Percentiles rank a stretch among this genome's conserved stretches.
Evolutionary conservation across 2,888 invertebrate genomes (phyloP).

Genomic region (Caenorhabditis sp.): DNA sequence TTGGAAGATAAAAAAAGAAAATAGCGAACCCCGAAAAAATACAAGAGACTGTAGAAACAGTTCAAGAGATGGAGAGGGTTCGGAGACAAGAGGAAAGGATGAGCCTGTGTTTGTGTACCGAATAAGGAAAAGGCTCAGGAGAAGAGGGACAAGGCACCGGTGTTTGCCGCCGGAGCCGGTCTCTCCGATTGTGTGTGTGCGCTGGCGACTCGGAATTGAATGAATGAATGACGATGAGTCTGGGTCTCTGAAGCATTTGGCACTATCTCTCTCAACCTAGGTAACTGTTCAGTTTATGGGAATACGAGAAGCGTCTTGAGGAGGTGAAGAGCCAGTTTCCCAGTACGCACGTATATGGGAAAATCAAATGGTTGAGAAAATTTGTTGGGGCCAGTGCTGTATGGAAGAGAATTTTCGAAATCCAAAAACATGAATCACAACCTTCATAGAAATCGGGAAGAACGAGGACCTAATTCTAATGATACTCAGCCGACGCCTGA

Average conservation of each 20-base stretch:
- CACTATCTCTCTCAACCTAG: constrained; percentile 7
- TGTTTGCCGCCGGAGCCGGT: constrained; percentile 59
- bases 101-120: constrained; percentile 66
- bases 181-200: constrained; percentile 27
- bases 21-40: constrained; percentile 35
- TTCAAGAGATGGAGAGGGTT: constrained; percentile 24
- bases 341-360: constrained; percentile 4
- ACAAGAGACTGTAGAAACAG: constrained; percentile 18
- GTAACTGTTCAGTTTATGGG: constrained; percentile 48
- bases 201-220: constrained; percentile 41
- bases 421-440: no score
- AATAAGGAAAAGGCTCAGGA: constrained; percentile 58
- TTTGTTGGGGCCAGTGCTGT: no score
- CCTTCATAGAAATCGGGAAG: no score
- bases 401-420: no score
- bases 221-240: constrained; percentile 56
- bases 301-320: no score
- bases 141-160: constrained; percentile 17
- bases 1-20: constrained; percentile 23
- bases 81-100: constrained; percentile 41
- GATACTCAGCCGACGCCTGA: no score
- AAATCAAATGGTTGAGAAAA: no score
- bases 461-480: no score
- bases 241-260: constrained; percentile 21
- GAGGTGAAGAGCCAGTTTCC: constrained; percentile 37